Conservation (phyloP, 1,140 invertebrate species). For the Heliconius hewitsoni region DNA sequence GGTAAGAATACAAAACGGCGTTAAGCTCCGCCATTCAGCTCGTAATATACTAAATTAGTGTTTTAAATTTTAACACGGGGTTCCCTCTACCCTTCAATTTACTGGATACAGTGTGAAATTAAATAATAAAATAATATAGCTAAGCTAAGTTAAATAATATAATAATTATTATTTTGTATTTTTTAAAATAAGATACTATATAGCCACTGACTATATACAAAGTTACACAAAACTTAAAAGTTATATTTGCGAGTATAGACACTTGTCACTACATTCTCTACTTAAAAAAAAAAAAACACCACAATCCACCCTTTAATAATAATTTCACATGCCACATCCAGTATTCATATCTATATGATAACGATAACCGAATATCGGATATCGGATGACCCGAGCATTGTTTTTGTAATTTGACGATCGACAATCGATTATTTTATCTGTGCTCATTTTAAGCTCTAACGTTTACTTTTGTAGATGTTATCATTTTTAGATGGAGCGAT, state of each 20-base stretch:
- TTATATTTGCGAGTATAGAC: neutral
- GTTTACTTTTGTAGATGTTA: neutral
- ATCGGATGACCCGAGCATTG: slow-evolving; percentile 37
- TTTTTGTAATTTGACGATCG: slow-evolving; percentile 41
- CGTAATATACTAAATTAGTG: too few species aligned
- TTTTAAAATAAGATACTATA: too few species aligned
- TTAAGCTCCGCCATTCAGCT: too few species aligned
- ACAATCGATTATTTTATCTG: slow-evolving; percentile 31
- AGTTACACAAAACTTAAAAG: neutral
- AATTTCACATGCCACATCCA: slow-evolving; percentile 25
- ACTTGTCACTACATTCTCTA: neutral
- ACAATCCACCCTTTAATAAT: neutral
- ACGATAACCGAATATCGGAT: slow-evolving; percentile 36
- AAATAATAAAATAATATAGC: too few species aligned
- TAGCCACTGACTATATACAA: too few species aligned
- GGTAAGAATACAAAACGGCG: too few species aligned
- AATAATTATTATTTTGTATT: too few species aligned
- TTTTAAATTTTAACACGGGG: too few species aligned
- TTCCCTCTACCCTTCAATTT: too few species aligned
- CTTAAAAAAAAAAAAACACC: neutral
- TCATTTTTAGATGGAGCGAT: neutral
- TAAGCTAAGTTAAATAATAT: too few species aligned
- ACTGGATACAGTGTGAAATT: too few species aligned
- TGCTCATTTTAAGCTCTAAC: slow-evolving; percentile 16
- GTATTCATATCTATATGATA: slow-evolving; percentile 15